Base-by-base conservation (phyloP, 2,113 vertebrate species). In the Anthoscopus minutus region DNA sequence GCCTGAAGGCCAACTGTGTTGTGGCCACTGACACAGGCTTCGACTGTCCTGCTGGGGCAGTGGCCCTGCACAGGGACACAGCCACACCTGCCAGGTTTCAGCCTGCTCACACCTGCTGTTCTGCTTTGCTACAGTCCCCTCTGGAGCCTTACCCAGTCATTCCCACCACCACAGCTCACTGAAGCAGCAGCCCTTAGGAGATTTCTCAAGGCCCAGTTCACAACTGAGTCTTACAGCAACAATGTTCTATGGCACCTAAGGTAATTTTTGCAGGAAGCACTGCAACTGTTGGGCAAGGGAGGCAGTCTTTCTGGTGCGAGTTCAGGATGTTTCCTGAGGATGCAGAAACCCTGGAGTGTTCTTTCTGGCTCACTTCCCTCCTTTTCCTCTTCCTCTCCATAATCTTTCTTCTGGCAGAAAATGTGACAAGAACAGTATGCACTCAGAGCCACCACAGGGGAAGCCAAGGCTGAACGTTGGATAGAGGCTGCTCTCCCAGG, bases 281-380 rank as follows among this genome's bases (percentile, higher is more conserved):
- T 33, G 71, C n/a, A 57, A 81, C 44, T 15, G 2, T 53, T 86
- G 74, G 86, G 44, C 38, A 51, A 70, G 31, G 60, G 74, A 91
- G 51, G 72, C 79, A 47, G 51, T 65, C 71, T 54, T 35, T 65
- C 47, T 93, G 48, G 47, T 91, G 40, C 33, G 69, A 77, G 44
- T 77, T 88, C 91, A 94, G 88, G 56, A 83, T 51, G 47, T 56
- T 94, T 96, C 88, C 95, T 91, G 80, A 96, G 88, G 83, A 96
- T 88, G 69, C 88, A 62, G 83, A 93, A 92, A 91, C 86, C 19
- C 76, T 84, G 47, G 21, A 93, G 50, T 69, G 70, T 81, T 91
- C 92, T 78, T 83, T 88, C 88, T 96, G 88, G 92, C 88, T 86
- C 83, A 51, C 70, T 83, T 93, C 94, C 88, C 95, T 92, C 48